phyloP scores from a whole-genome alignment of 2,888 invertebrate species.

The Endomychus coccineus region DNA sequence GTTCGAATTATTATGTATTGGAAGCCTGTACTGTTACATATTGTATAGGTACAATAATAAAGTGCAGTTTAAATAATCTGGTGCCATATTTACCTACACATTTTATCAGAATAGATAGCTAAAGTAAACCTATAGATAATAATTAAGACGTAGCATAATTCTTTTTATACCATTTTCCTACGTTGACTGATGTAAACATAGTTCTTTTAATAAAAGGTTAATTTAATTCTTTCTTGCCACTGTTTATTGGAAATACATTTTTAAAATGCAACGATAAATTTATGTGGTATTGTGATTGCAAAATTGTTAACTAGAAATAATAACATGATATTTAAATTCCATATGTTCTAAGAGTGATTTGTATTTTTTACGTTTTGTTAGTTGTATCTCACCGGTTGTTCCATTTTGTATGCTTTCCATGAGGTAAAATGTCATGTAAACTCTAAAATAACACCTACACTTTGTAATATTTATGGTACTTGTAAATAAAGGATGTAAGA shows the following conservation, averaged over 20 bases:
- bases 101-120: conserved; percentile 25
- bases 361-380: no score
- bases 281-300: neutral
- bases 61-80: conserved; percentile 28
- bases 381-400: conserved; percentile 5
- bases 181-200: conserved; percentile 26
- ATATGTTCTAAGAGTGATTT: no score
- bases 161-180: conserved; percentile 31
- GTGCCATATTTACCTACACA: conserved; percentile 33
- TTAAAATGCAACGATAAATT: neutral
- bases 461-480: conserved; percentile 16
- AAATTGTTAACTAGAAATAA: conserved; percentile 1
- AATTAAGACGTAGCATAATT: conserved; percentile 28
- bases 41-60: conserved; percentile 31
- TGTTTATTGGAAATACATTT: conserved; percentile 2
- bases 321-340: neutral
- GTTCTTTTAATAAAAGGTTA: conserved; percentile 9
- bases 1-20: conserved; percentile 4
- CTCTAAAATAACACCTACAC: conserved; percentile 8
- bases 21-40: conserved; percentile 27
- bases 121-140: conserved; percentile 18
- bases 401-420: neutral
- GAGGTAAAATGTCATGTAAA: conserved; percentile 4
- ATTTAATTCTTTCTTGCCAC: neutral
- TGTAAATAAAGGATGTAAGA: conserved; percentile 15